Conservation (phyloP, 2,888 invertebrate genomes). For the Gandaritis pyraliata region DNA sequence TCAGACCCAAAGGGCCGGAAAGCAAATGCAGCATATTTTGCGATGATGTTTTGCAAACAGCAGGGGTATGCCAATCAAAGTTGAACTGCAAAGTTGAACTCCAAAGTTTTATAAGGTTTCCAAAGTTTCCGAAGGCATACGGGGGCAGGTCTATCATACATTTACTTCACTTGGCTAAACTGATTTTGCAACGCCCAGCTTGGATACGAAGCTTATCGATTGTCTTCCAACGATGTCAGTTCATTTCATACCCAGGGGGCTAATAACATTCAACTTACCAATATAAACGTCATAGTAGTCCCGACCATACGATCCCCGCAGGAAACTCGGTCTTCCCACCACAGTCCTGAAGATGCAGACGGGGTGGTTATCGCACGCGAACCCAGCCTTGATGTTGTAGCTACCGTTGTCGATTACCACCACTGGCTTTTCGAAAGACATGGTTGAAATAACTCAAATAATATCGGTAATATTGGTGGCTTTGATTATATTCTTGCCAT, state of each 20-base stretch:
- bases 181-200: background rate
- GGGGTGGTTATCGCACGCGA: conserved; percentile 75
- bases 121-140: no score
- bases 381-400: conserved; percentile 69
- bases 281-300: conserved; percentile 66
- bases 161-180: no score
- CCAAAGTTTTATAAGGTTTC: no score
- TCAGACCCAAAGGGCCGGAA: no score
- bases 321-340: conserved; percentile 66
- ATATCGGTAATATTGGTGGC: background rate
- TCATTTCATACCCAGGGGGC: no score
- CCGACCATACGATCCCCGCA: conserved; percentile 61
- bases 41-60: no score
- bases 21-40: no score
- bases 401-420: conserved; percentile 74
- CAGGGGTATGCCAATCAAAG: no score
- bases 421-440: conserved; percentile 68
- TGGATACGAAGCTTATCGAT: no score
- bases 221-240: no score
- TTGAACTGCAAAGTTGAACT: no score
- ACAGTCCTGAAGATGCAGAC: conserved; percentile 69
- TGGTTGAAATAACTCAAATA: conserved; percentile 34
- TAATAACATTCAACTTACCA: conserved; percentile 45
- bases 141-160: no score
- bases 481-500: background rate